Evolutionary conservation across 2,888 invertebrate genomes (phyloP).

Genomic region (Belgica antarctica): DNA sequence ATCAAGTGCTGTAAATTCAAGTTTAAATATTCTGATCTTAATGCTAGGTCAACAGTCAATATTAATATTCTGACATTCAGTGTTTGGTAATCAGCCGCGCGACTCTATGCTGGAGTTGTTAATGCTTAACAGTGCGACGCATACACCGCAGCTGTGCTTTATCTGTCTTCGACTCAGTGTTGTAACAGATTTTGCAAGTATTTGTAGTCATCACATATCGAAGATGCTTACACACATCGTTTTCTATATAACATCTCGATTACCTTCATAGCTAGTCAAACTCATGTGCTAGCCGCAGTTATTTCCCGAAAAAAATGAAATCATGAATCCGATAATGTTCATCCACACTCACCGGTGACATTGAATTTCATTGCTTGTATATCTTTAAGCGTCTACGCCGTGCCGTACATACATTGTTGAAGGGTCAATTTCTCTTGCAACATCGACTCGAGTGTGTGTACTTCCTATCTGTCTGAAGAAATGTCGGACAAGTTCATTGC

Average conservation of each 20-base stretch:
- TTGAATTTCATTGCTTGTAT: slow-evolving; percentile 33
- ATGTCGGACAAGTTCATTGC: slow-evolving; percentile 34
- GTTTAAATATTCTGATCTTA: neutral
- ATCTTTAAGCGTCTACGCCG: neutral
- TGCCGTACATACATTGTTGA: neutral
- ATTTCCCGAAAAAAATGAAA: slow-evolving; percentile 19
- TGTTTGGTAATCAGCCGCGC: neutral
- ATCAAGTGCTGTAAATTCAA: no score
- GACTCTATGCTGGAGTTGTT: neutral
- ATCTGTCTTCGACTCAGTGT: slow-evolving; percentile 1
- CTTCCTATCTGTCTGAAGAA: neutral
- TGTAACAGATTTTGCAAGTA: neutral
- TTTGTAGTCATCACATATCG: neutral
- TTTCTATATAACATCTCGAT: slow-evolving; percentile 18
- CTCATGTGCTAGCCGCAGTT: neutral
- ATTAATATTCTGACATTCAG: slow-evolving; percentile 26
- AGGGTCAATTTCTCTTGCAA: slow-evolving; percentile 41
- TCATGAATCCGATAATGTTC: neutral
- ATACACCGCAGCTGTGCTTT: neutral
- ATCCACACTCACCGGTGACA: slow-evolving; percentile 26
- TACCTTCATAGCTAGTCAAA: slow-evolving; percentile 34
- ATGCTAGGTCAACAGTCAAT: slow-evolving; percentile 27
- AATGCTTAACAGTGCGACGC: neutral
- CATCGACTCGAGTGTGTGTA: neutral
- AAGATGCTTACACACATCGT: neutral